Percentiles rank a stretch among this genome's conserved stretches.
phyloP scores from a whole-genome alignment of 2,113 vertebrate genomes.

The Oenanthe oenanthe region DNA sequence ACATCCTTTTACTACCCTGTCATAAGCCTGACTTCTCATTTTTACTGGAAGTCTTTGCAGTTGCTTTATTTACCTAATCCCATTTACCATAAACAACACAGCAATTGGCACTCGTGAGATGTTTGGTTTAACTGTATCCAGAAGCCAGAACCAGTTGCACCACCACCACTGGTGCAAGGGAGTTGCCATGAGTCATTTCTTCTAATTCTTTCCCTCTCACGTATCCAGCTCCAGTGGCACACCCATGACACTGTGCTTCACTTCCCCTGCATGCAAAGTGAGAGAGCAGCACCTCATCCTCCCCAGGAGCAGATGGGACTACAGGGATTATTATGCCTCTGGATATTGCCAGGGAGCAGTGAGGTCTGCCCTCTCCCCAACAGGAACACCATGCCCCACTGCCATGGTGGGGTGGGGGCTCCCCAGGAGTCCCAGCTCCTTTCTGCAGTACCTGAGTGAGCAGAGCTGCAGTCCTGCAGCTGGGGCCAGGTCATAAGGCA shows the following conservation, averaged over 20 bases:
- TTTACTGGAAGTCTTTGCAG: background rate
- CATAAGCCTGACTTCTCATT: background rate
- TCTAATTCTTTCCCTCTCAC: background rate
- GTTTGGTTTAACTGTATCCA: background rate
- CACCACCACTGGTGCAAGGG: background rate
- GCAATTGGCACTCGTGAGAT: background rate
- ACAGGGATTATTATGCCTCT: background rate
- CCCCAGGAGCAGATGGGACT: background rate
- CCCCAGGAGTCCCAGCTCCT: background rate
- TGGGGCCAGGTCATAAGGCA: background rate
- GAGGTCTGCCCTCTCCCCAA: background rate
- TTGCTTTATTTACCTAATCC: background rate
- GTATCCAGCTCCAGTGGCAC: background rate
- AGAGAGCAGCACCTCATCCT: background rate
- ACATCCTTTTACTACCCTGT: background rate
- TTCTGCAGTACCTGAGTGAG: background rate
- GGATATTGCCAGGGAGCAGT: background rate
- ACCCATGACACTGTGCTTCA: background rate
- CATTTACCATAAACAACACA: background rate
- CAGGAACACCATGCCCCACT: background rate
- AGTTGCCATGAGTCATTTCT: background rate
- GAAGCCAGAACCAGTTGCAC: background rate
- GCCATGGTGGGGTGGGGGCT: accelerated
- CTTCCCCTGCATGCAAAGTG: background rate
- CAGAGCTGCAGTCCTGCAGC: background rate